phyloP scores from a whole-genome alignment of 2,888 invertebrate genomes.

The Eledona agricola region DNA sequence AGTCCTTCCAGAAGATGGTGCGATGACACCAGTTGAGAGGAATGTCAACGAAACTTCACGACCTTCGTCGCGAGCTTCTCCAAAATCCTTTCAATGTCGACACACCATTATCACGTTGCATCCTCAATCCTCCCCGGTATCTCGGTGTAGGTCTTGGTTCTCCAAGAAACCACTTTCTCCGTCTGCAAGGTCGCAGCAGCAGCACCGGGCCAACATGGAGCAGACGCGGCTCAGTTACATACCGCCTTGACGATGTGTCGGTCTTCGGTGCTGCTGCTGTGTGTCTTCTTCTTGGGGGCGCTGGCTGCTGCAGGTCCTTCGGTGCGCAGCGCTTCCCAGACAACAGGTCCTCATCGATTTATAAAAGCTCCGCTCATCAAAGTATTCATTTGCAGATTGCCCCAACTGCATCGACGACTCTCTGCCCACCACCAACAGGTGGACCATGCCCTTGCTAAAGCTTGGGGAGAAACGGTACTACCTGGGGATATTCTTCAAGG shows the following conservation, averaged over 20 bases:
- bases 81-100: too few relatives aligned
- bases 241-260: conserved; percentile 41
- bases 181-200: conserved; percentile 38
- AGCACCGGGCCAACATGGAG: conserved; percentile 40
- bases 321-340: conserved; percentile 39
- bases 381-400: conserved; percentile 70
- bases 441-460: conserved; percentile 91
- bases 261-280: conserved; percentile 36
- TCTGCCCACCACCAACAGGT: conserved; percentile 71
- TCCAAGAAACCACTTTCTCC: conserved; percentile 37
- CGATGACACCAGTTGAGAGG: too few relatives aligned
- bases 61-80: too few relatives aligned
- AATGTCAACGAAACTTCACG: too few relatives aligned
- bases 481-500: conserved; percentile 93
- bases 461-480: conserved; percentile 90
- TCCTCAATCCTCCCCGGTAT: too few relatives aligned
- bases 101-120: too few relatives aligned
- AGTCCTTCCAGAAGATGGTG: too few relatives aligned
- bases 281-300: conserved; percentile 42
- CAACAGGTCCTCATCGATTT: conserved; percentile 20
- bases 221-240: conserved; percentile 39
- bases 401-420: conserved; percentile 83
- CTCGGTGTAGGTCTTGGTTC: conserved; percentile 14
- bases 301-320: conserved; percentile 47
- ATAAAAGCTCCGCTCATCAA: too few relatives aligned